Conservation (phyloP, 2,888 invertebrate genomes). For the Xanthorhoe designata region DNA sequence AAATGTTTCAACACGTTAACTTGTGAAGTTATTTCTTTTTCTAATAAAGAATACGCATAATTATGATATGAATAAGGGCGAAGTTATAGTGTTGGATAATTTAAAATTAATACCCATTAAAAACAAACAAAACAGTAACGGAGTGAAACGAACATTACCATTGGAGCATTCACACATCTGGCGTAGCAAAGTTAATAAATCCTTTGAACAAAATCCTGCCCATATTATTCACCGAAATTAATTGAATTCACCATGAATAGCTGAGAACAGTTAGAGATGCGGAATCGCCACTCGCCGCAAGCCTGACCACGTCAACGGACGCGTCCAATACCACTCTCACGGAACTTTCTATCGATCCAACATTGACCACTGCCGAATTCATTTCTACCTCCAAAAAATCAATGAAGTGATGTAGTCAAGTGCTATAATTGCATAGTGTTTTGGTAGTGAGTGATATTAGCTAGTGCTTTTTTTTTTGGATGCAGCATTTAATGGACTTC, state of each 20-base stretch:
- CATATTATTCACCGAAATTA: neutral
- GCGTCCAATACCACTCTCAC: slow-evolving; percentile 71
- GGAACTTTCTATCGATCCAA: slow-evolving; percentile 74
- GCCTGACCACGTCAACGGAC: slow-evolving; percentile 71
- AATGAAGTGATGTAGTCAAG: slow-evolving; percentile 12
- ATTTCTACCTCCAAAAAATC: slow-evolving; percentile 13
- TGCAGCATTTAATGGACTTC: slow-evolving; percentile 45
- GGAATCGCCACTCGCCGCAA: slow-evolving; percentile 66
- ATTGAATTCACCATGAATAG: slow-evolving; percentile 38
- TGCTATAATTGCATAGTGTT: slow-evolving; percentile 29
- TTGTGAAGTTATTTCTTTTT: too few relatives aligned
- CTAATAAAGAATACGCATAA: too few relatives aligned
- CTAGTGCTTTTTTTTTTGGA: slow-evolving; percentile 43
- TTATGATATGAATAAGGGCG: too few relatives aligned
- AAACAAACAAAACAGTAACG: neutral
- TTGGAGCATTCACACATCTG: neutral
- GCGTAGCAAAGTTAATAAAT: neutral
- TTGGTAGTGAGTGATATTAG: slow-evolving; percentile 23
- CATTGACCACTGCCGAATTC: slow-evolving; percentile 47
- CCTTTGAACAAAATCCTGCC: neutral
- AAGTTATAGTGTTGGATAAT: too few relatives aligned
- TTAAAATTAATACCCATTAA: neutral
- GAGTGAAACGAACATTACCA: neutral
- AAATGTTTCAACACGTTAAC: too few relatives aligned
- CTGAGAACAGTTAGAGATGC: slow-evolving; percentile 40